These are phyloP conservation scores for Pseudorhiza aurosa DNA, from an alignment of 30 jellyfish, hydroid and myxozoan species.

Conservation along the genomic window DNA sequence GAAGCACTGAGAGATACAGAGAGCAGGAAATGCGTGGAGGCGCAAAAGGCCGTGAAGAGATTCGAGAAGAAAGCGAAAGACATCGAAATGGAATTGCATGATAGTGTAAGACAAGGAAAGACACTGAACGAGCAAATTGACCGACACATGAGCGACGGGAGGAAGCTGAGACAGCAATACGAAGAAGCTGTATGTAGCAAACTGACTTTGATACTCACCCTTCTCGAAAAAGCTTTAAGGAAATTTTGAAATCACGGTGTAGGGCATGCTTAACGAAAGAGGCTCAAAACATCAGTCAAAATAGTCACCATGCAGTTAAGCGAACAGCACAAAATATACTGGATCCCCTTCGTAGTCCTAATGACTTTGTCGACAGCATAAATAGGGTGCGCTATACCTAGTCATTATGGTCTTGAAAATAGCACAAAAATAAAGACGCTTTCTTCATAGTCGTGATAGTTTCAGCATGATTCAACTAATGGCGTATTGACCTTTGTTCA, in stretches of 20 bases:
- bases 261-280: no score
- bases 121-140: conserved; percentile 46
- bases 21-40: conserved; percentile 64
- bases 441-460: no score
- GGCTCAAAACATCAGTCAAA: no score
- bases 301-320: no score
- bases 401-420: no score
- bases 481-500: background rate
- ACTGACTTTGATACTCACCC: background rate
- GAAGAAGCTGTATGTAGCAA: conserved; percentile 58
- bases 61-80: conserved; percentile 50
- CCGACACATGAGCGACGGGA: conserved; percentile 34
- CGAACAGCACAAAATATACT: no score
- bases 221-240: background rate
- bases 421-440: no score
- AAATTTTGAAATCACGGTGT: background rate
- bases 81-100: conserved; percentile 35
- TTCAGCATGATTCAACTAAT: no score
- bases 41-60: conserved; percentile 66
- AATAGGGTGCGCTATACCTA: no score
- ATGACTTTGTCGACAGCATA: no score
- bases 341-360: no score
- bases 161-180: conserved; percentile 54
- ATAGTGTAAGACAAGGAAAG: conserved; percentile 20
- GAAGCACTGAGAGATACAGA: conserved; percentile 61